Evolutionary conservation across 1,140 invertebrate species (phyloP).

Genomic region (Bombus difficillimus): DNA sequence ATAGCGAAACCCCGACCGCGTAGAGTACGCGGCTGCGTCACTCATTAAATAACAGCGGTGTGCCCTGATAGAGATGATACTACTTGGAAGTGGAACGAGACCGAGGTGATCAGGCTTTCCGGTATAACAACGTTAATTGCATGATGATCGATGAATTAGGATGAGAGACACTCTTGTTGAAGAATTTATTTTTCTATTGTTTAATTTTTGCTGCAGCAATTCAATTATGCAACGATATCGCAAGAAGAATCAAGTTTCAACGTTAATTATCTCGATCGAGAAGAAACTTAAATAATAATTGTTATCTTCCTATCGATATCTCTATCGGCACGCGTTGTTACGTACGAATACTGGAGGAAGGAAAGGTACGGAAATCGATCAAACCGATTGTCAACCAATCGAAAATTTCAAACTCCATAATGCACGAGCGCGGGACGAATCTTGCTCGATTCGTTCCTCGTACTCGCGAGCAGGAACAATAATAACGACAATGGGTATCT

Average conservation of each 20-base stretch:
- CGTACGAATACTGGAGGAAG: background rate
- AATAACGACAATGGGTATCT: slow-evolving; percentile 80
- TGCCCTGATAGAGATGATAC: background rate
- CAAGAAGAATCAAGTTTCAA: background rate
- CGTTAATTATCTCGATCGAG: background rate
- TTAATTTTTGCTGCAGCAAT: too few relatives aligned
- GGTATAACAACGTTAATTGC: background rate
- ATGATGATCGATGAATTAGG: background rate
- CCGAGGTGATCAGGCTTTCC: background rate
- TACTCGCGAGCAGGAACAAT: slow-evolving; percentile 76
- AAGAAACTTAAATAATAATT: background rate
- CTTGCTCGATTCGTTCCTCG: slow-evolving; percentile 64
- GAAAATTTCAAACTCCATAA: slow-evolving; percentile 73
- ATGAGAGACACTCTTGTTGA: background rate
- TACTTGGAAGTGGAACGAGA: background rate
- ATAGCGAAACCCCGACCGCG: background rate
- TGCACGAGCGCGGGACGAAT: slow-evolving; percentile 64
- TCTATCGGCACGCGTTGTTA: background rate
- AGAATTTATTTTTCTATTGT: too few relatives aligned
- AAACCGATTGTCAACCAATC: slow-evolving; percentile 27
- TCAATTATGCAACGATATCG: background rate
- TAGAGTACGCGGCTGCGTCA: background rate
- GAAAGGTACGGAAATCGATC: background rate
- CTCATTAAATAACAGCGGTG: background rate
- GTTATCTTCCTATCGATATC: background rate